Conservation (phyloP, 2,888 invertebrate genomes). For the Barypeithes pellucidus region DNA sequence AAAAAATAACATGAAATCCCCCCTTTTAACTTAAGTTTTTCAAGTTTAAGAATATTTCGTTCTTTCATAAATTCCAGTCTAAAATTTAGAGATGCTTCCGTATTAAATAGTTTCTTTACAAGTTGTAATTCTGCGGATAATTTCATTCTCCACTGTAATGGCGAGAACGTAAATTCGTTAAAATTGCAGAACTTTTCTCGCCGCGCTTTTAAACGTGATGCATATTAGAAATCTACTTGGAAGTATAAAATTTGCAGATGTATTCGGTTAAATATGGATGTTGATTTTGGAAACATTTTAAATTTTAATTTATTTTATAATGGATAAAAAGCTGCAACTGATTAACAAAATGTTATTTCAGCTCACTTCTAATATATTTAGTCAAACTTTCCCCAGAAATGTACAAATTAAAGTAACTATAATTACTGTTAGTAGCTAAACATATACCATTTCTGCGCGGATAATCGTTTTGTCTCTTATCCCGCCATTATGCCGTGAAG, state of each 20-base stretch:
- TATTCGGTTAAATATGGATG: slow-evolving; percentile 26
- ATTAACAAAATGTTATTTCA: not conserved
- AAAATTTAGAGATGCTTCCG: not conserved
- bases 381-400: too few relatives aligned
- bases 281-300: slow-evolving; percentile 15
- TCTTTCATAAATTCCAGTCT: not conserved
- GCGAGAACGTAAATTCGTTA: slow-evolving; percentile 22
- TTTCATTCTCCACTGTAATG: slow-evolving; percentile 23
- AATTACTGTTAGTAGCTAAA: too few relatives aligned
- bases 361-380: too few relatives aligned
- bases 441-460: too few relatives aligned
- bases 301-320: slow-evolving; percentile 1
- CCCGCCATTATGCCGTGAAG: too few relatives aligned
- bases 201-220: slow-evolving; percentile 19
- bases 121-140: slow-evolving; percentile 21
- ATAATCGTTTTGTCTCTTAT: too few relatives aligned
- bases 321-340: not conserved
- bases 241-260: slow-evolving; percentile 17
- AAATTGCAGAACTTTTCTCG: slow-evolving; percentile 28
- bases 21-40: not conserved
- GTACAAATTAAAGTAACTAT: too few relatives aligned
- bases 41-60: not conserved
- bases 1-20: too few relatives aligned
- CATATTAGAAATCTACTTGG: slow-evolving; percentile 22
- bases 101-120: slow-evolving; percentile 18